Percentiles rank a stretch among this genome's conserved stretches.
phyloP scores from a whole-genome alignment of 2,797 vertebrate species.

The Cheirogaleus major region DNA sequence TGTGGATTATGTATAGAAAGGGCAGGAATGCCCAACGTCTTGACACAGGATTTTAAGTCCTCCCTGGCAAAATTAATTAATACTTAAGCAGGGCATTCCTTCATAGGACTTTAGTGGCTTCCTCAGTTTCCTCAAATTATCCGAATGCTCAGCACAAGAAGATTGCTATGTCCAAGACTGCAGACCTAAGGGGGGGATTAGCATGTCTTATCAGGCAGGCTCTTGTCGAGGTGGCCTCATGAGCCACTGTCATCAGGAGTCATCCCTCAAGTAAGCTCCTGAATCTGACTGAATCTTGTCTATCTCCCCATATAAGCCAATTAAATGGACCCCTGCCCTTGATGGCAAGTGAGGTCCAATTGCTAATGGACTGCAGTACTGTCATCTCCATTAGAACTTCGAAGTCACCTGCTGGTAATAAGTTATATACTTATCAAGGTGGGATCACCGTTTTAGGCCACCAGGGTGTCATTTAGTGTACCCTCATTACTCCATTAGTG shows the following conservation, averaged over 20 bases:
- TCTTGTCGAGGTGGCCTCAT: not conserved
- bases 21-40: not conserved
- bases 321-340: slow-evolving; percentile 36
- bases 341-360: not conserved
- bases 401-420: slow-evolving; percentile 11
- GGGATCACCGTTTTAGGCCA: not conserved
- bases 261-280: not conserved
- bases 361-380: slow-evolving; percentile 24
- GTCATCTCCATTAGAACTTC: not conserved
- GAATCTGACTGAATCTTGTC: not conserved
- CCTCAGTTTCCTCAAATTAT: slow-evolving; percentile 52
- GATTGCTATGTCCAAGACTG: not conserved
- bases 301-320: slow-evolving; percentile 32
- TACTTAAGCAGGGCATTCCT: not conserved
- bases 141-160: not conserved
- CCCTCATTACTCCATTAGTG: not conserved
- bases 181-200: not conserved
- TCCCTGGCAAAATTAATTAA: slow-evolving; percentile 27
- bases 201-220: not conserved
- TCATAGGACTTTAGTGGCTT: not conserved
- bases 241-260: not conserved
- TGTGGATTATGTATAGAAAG: not conserved
- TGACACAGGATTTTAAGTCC: not conserved
- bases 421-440: slow-evolving; percentile 40
- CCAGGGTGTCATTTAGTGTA: not conserved